Base-by-base conservation (phyloP, 2,888 invertebrate species). In the Fragum fragum region DNA sequence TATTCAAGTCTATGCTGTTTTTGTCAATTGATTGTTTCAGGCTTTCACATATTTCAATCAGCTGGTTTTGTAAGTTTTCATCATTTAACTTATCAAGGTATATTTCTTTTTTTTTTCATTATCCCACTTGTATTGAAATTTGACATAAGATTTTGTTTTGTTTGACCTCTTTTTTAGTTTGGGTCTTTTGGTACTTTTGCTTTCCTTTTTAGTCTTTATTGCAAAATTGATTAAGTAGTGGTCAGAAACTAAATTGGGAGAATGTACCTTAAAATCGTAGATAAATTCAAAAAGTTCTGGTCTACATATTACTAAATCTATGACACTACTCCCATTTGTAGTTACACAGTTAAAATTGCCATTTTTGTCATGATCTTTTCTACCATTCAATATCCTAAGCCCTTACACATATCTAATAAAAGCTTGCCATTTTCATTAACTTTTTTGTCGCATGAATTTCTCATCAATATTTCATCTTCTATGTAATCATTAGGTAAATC, bases 201-300 rank as follows among this genome's bases (percentile, higher is more conserved):
- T 47, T 47, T 14, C 16, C 2, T 9, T 14, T 3, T n/a, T 14
- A 9, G 47, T 9, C 16, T 14, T 18, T 3, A 47, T 18, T 9
- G 47, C 5, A 14, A 47, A 47, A 14, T 2, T 47, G 14, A 42
- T 21, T 14, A 23, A 7, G 36, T 42, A 42, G 42, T 68, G 68
- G 36, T 68, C 68, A 11, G 68, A 68, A 21, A 68, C 21, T 2
- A 68, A 42, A 68, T 68, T 68, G 14, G 68, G 18, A 9, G 21
- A 21, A 7, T 39, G 23, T 26, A 68, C 39, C 3, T 39, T 26
- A 23, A 68, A 68, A 28, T 23, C 14, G 7, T n/a, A 16, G 14
- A 68, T 26, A 3, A 16, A 42, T 9, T 21, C 16, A 68, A 42
- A 42, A 1, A 68, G 9, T 23, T 16, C 23, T 11, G 1, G 32